Conservation (phyloP, 2,113 vertebrate species). For the Chamaetylas fuelleborni region DNA sequence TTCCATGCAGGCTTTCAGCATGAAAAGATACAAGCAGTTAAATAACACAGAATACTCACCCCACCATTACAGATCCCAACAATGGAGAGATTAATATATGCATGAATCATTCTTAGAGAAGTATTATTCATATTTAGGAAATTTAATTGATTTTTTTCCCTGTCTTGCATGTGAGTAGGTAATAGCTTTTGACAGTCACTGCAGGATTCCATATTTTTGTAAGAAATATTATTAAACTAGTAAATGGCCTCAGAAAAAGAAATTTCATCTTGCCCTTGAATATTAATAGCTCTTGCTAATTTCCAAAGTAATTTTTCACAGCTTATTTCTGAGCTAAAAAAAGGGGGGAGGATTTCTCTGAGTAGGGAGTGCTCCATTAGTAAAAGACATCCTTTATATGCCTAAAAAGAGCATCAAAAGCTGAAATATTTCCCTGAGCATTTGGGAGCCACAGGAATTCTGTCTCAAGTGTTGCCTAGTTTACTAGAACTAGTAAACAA, state of each 20-base stretch:
- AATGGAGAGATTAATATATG: not conserved
- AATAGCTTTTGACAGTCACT: not conserved
- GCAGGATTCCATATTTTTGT: not conserved
- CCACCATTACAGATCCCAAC: not conserved
- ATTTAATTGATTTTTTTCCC: not conserved
- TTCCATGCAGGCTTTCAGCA: not conserved
- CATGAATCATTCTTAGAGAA: not conserved
- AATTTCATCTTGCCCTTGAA: not conserved
- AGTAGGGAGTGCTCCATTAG: not conserved
- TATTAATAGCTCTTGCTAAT: not conserved
- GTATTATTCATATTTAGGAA: not conserved
- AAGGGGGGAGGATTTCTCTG: accelerated
- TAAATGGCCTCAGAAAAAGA: not conserved
- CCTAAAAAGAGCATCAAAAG: not conserved
- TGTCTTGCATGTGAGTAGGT: not conserved
- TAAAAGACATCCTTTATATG: not conserved
- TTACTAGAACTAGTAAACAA: not conserved
- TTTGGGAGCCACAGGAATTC: not conserved
- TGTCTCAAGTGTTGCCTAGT: not conserved
- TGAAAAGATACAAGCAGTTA: not conserved
- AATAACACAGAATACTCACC: not conserved
- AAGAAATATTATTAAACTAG: not conserved
- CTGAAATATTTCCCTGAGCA: not conserved
- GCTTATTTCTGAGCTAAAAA: not conserved
- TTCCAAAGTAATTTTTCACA: not conserved